Conservation (phyloP, 2,797 vertebrate genomes). For the Acanthurus leucopareius region DNA sequence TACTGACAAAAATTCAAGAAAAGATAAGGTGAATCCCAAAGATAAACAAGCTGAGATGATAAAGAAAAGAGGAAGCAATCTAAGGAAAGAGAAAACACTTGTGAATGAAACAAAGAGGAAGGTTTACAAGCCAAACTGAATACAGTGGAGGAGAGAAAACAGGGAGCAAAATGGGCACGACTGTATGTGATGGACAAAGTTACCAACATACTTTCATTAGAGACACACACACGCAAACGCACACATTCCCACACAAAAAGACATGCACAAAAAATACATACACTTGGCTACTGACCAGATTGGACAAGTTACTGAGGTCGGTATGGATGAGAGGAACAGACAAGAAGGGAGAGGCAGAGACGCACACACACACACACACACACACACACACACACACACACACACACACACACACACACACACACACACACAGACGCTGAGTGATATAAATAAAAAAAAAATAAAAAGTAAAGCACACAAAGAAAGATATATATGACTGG, state of each 20-base stretch:
- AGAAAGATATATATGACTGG: too few relatives aligned
- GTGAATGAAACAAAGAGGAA: neutral
- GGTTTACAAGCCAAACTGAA: neutral
- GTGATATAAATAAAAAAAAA: too few relatives aligned
- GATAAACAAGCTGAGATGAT: constrained; percentile 11
- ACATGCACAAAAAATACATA: constrained; percentile 44
- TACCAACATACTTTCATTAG: constrained; percentile 21
- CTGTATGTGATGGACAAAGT: constrained; percentile 2
- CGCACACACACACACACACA: constrained; percentile 25
- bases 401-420: constrained; percentile 22
- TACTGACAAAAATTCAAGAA: too few relatives aligned
- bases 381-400: too few relatives aligned
- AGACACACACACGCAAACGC: constrained; percentile 36
- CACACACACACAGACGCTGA: neutral
- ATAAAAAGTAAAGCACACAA: too few relatives aligned
- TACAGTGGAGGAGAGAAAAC: neutral
- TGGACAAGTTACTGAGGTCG: constrained; percentile 56
- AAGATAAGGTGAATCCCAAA: neutral
- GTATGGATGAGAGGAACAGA: constrained; percentile 46
- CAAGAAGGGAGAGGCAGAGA: constrained; percentile 35
- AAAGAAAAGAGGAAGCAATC: constrained; percentile 10
- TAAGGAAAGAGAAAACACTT: constrained; percentile 8
- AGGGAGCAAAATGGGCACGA: neutral
- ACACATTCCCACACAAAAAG: constrained; percentile 54
- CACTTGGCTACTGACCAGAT: constrained; percentile 44